A percentile compares a stretch with the other conserved stretches of the same genome.
Evolutionary conservation across 2,888 invertebrate species (phyloP).

Genomic region (Volucella bombylans): DNA sequence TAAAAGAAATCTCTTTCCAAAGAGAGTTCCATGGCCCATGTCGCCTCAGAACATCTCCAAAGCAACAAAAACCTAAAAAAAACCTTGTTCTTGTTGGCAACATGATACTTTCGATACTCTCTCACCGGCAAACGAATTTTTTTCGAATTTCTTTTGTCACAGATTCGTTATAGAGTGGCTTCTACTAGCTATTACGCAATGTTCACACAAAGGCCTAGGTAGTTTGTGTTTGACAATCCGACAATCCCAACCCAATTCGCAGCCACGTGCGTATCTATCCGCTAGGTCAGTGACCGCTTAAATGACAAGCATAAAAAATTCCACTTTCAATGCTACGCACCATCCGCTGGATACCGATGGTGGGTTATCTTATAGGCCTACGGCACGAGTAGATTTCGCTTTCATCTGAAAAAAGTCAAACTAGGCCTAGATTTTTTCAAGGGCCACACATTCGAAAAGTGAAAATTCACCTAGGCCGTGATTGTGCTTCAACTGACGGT

Average conservation of each 20-base stretch:
- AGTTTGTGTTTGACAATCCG: background rate
- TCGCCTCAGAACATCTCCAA: background rate
- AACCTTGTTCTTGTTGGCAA: conserved; percentile 30
- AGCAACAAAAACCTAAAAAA: background rate
- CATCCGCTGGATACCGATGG: background rate
- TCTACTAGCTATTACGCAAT: conserved; percentile 20
- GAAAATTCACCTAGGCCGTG: background rate
- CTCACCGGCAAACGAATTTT: conserved; percentile 9
- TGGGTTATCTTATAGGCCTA: background rate
- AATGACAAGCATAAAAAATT: background rate
- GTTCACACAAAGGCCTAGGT: background rate
- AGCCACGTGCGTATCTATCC: conserved; percentile 38
- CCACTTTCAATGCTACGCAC: conserved; percentile 6
- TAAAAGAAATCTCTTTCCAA: conserved; percentile 11
- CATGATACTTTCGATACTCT: conserved; percentile 1
- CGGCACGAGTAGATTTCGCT: background rate
- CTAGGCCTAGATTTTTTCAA: background rate
- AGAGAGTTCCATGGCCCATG: background rate
- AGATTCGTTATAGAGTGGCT: background rate
- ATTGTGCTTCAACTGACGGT: background rate
- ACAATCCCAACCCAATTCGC: too few relatives aligned
- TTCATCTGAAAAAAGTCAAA: background rate
- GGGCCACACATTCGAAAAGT: conserved; percentile 27
- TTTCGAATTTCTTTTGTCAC: conserved; percentile 18
- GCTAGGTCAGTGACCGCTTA: conserved; percentile 33